Evolutionary conservation across 2,888 invertebrate genomes (phyloP).

Genomic region (Eumacrocentrus americanus): DNA sequence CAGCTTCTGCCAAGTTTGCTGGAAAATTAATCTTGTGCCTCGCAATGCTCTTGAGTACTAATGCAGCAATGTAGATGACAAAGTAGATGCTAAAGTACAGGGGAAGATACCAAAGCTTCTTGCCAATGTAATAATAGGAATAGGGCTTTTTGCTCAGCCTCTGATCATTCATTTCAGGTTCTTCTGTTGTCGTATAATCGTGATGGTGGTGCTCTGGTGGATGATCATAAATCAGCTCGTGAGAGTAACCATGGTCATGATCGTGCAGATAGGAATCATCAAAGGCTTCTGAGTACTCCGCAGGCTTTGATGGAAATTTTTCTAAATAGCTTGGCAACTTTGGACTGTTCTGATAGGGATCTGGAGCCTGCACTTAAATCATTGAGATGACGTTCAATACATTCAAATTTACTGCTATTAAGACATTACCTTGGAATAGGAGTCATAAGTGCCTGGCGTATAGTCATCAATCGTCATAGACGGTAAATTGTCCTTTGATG

Average conservation of each 20-base stretch:
- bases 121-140: slow-evolving; percentile 77
- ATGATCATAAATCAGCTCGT: slow-evolving; percentile 51
- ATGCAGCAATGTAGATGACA: slow-evolving; percentile 71
- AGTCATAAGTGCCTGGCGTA: slow-evolving; percentile 25
- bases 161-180: slow-evolving; percentile 56
- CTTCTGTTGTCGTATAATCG: slow-evolving; percentile 58
- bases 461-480: slow-evolving; percentile 32
- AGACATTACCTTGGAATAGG: slow-evolving; percentile 39
- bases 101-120: slow-evolving; percentile 77
- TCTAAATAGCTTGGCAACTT: slow-evolving; percentile 29
- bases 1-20: slow-evolving; percentile 47
- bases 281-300: slow-evolving; percentile 41
- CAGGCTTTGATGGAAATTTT: slow-evolving; percentile 42
- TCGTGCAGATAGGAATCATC: slow-evolving; percentile 59
- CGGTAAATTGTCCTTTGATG: slow-evolving; percentile 28
- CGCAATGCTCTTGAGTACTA: slow-evolving; percentile 75
- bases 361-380: slow-evolving; percentile 14
- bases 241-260: slow-evolving; percentile 61
- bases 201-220: slow-evolving; percentile 61
- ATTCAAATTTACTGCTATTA: slow-evolving; percentile 31
- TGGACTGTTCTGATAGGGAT: slow-evolving; percentile 25
- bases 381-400: slow-evolving; percentile 9
- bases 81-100: slow-evolving; percentile 76
- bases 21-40: slow-evolving; percentile 72
- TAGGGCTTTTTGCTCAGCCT: slow-evolving; percentile 62